phyloP scores from a whole-genome alignment of 2,888 invertebrate species.

The Enchytraeus crypticus region DNA sequence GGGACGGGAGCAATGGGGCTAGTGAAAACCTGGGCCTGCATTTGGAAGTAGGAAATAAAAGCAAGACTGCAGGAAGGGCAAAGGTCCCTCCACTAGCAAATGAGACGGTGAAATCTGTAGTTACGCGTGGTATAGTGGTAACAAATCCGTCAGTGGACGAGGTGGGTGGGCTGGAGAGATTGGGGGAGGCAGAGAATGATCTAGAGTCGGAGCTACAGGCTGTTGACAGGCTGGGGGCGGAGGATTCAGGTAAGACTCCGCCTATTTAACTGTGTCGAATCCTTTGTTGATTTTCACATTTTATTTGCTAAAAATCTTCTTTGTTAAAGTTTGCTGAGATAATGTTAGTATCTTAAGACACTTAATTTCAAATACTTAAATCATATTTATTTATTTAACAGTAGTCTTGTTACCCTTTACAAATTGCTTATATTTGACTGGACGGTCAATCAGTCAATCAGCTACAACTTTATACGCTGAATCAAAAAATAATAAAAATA shows the following conservation, averaged over 20 bases:
- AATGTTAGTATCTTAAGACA: not conserved
- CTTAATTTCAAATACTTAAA: no score
- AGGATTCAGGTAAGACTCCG: not conserved
- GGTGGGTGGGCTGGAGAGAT: not conserved
- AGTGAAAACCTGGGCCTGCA: no score
- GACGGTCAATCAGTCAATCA: no score
- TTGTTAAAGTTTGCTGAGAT: not conserved
- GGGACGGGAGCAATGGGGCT: no score
- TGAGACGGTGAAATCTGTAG: not conserved
- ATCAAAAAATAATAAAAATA: no score
- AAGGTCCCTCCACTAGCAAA: not conserved
- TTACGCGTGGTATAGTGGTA: constrained; percentile 2
- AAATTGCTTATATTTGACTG: no score
- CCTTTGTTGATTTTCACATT: not conserved
- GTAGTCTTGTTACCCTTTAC: no score
- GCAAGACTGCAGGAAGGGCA: no score
- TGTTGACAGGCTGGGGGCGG: not conserved
- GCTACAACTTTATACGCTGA: no score
- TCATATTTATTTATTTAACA: no score
- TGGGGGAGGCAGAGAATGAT: not conserved
- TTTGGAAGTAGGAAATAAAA: no score
- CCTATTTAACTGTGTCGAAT: not conserved
- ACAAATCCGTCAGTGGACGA: constrained; percentile 6
- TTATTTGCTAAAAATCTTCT: no score
- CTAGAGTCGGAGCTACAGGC: not conserved